Conservation (phyloP, 2,797 vertebrate species). For the Sebastes oblongus region DNA sequence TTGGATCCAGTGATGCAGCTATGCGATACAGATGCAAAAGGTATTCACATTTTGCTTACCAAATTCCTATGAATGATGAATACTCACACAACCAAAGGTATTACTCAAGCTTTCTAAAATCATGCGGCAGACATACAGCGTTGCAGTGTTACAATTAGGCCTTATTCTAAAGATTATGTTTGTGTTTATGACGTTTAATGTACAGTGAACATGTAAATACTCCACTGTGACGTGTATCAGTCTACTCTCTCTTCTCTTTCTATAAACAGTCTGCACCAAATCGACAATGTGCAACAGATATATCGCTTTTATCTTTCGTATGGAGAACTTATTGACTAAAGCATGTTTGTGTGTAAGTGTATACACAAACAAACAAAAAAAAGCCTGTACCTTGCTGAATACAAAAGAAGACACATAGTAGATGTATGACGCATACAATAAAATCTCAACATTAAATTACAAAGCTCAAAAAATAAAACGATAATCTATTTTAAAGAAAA, state of each 20-base stretch:
- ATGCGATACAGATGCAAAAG: slow-evolving; percentile 40
- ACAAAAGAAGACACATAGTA: slow-evolving; percentile 32
- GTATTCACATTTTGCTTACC: slow-evolving; percentile 54
- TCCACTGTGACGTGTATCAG: neutral
- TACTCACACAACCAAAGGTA: slow-evolving; percentile 12
- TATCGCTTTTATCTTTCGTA: neutral
- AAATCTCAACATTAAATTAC: slow-evolving; percentile 71
- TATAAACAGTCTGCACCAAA: neutral
- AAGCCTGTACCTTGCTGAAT: slow-evolving; percentile 21
- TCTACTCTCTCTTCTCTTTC: neutral
- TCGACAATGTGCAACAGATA: slow-evolving; percentile 8
- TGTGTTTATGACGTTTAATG: slow-evolving; percentile 7
- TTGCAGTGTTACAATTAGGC: slow-evolving; percentile 12
- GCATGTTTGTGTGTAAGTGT: neutral
- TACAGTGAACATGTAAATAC: slow-evolving; percentile 27
- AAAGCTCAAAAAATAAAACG: slow-evolving; percentile 74
- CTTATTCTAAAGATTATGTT: slow-evolving; percentile 19
- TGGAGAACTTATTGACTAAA: slow-evolving; percentile 10
- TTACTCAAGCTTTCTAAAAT: slow-evolving; percentile 22
- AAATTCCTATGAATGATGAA: slow-evolving; percentile 21
- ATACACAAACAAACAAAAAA: neutral
- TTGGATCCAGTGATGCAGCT: slow-evolving; percentile 63
- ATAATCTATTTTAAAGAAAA: slow-evolving; percentile 63
- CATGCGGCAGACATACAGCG: slow-evolving; percentile 51
- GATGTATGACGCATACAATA: slow-evolving; percentile 23